Evolutionary conservation across 37 sponge, comb jelly and placozoan genomes (phyloP), one percentile per base, ranked within the genome.

Genomic region (Haliclona indistincta): DNA sequence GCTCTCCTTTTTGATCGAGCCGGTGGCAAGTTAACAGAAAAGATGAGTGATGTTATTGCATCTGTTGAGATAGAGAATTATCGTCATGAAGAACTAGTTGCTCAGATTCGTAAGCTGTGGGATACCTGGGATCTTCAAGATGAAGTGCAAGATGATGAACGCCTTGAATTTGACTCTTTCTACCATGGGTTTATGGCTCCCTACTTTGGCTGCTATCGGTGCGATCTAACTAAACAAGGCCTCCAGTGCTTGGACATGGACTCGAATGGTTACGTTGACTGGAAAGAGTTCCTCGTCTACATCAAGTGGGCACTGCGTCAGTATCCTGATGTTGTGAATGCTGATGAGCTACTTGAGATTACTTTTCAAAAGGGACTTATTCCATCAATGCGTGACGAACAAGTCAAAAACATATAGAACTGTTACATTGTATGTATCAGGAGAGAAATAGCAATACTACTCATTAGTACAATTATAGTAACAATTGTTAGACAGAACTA

Each of bases 171-270:
- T 64, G 84, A 89, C 63, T 68, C 74, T 47, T 94, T 94, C 86
- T 94, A 94, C 75, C 55, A 81, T 42, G 89, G 83, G 6, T 93
- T 93, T 80, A 88, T 93, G 94, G 80, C 82, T 43, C 87, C 93
- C 19, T 92, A 92, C 82, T 84, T 92, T 76, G 93, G 93, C 43
- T 92, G 93, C 84, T 94, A 85, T 77, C 65, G 84, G 15, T 94
- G 94, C 33, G 56, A 2, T 43, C 71, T 74, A 34, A 83, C 86
- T 0, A 77, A 74, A 54, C 68, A 73, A 40, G 94, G 75, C 2
- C 47, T 94, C 10, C 78, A 62, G 53, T 86, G 89, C 1, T 43
- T 94, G 5, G 94, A 94, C 68, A 94, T 94, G 94, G 86, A 94
- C 41, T 33, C 28, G 10, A 89, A 94, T 70, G 87, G 84, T 11